These are phyloP conservation scores for Hippolais icterina DNA, from an alignment of 2,113 vertebrate genomes.

Conservation along the genomic window DNA sequence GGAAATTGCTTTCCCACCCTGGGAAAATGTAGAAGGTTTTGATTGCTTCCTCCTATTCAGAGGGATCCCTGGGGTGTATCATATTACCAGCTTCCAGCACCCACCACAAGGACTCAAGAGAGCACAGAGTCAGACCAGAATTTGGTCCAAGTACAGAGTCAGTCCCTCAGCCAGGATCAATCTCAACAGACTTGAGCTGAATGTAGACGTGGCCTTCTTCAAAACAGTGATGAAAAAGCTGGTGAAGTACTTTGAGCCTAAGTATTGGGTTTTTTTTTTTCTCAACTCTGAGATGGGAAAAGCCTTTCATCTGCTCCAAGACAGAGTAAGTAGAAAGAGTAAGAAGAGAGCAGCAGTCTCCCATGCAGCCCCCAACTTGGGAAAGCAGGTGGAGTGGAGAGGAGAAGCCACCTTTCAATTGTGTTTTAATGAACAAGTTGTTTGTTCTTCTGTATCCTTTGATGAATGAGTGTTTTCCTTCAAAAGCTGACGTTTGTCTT, in stretches of 20 bases:
- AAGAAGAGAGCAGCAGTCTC: not conserved
- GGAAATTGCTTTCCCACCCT: constrained; percentile 65
- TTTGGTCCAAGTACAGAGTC: not conserved
- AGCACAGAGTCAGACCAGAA: not conserved
- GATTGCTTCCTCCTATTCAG: constrained; percentile 51
- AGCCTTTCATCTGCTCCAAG: not conserved
- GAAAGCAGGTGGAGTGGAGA: constrained; percentile 63
- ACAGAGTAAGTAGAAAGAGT: not conserved
- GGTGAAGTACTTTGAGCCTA: not conserved
- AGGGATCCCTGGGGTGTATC: not conserved
- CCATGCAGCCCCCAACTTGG: constrained; percentile 15
- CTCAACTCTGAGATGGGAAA: not conserved
- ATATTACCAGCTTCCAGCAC: not conserved
- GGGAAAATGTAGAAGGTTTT: constrained; percentile 43
- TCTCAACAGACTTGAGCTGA: not conserved
- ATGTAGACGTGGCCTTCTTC: not conserved
- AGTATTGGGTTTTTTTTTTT: rapidly evolving
- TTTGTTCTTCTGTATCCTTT: constrained; percentile 34
- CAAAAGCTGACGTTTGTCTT: constrained; percentile 69
- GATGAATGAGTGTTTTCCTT: constrained; percentile 66
- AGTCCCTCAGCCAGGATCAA: not conserved
- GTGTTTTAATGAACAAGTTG: constrained; percentile 65
- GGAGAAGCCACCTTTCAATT: constrained; percentile 62
- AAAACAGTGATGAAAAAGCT: not conserved
- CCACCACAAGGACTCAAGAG: not conserved